These are phyloP conservation scores for Idaea aversata DNA, from an alignment of 2,888 invertebrate genomes.

Conservation along the genomic window DNA sequence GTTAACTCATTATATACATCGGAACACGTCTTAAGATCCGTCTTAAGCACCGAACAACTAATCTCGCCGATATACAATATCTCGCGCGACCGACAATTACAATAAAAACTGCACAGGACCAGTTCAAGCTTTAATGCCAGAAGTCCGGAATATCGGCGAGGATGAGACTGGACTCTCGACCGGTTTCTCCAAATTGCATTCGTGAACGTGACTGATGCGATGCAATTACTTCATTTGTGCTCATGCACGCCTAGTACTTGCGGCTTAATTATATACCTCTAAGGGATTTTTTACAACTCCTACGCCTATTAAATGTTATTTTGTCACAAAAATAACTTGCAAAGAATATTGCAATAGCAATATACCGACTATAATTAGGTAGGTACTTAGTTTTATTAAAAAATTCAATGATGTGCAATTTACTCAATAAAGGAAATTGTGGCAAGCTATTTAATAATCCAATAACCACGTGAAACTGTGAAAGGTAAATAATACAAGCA, in stretches of 20 bases:
- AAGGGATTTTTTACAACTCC: background rate
- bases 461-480: background rate
- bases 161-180: background rate
- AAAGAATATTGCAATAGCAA: background rate
- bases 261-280: background rate
- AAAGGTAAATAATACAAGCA: too few relatives aligned
- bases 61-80: background rate
- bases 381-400: background rate
- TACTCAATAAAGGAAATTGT: background rate
- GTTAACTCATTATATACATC: too few relatives aligned
- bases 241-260: conserved; percentile 3
- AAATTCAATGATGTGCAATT: background rate
- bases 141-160: background rate
- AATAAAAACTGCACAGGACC: conserved; percentile 30
- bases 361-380: background rate
- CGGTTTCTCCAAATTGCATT: conserved; percentile 10
- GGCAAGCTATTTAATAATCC: background rate
- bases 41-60: background rate
- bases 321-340: background rate
- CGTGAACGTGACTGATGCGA: background rate
- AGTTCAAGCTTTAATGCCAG: conserved; percentile 11
- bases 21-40: background rate
- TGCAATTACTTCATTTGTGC: background rate
- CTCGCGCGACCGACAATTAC: conserved; percentile 11
- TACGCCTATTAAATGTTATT: background rate